phyloP scores from a whole-genome alignment of 53 echinoderm and acorn worm species.

The Patiria pectinifera region DNA sequence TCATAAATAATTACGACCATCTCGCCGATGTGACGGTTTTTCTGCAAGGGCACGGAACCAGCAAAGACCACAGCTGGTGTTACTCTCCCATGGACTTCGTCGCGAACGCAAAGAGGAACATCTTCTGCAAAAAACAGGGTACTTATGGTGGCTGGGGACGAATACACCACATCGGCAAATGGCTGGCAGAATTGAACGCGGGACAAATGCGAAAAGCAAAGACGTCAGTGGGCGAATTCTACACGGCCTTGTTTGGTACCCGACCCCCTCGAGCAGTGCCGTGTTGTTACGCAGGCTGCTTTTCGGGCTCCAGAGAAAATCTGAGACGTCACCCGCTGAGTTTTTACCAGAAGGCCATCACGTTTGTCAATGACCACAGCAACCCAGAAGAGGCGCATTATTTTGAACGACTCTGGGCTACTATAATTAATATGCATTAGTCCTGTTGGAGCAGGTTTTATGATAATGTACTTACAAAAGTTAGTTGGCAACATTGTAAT shows the following conservation, averaged over 20 bases:
- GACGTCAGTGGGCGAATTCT: not conserved
- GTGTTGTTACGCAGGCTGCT: conserved; percentile 29
- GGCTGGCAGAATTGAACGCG: not conserved
- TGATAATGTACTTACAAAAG: too few species aligned
- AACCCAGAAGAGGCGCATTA: conserved; percentile 62
- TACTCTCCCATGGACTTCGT: conserved; percentile 31
- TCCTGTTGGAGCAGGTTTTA: not conserved
- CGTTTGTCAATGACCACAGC: conserved; percentile 31
- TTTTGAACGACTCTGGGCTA: conserved; percentile 50
- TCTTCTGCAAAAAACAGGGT: not conserved
- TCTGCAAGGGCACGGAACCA: conserved; percentile 34
- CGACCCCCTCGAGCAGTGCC: not conserved
- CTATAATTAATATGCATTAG: not conserved
- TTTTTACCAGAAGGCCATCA: conserved; percentile 35
- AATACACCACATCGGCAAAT: not conserved
- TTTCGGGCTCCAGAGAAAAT: conserved; percentile 40
- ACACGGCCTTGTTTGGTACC: conserved; percentile 26
- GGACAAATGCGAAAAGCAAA: not conserved
- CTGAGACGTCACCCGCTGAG: conserved; percentile 17
- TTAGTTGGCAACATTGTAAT: too few species aligned
- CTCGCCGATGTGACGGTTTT: conserved; percentile 47
- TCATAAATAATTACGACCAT: conserved; percentile 46
- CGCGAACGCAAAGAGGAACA: not conserved
- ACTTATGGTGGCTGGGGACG: conserved; percentile 15
- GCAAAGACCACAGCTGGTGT: not conserved